Conservation (phyloP, 2,888 invertebrate species). For the Glyphotaelius pellucidus region DNA sequence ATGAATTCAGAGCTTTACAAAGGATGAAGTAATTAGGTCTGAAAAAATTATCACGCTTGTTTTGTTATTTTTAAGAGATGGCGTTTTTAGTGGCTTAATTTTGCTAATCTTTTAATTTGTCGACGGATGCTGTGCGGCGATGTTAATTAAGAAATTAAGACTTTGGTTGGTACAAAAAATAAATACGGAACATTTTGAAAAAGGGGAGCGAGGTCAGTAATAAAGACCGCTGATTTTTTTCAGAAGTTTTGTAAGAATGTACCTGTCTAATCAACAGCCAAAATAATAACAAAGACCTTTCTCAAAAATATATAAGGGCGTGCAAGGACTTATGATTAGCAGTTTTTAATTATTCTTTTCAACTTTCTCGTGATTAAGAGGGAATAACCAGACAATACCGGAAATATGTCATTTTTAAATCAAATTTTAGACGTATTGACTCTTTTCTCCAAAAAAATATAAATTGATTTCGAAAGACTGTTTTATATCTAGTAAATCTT, state of each 20-base stretch:
- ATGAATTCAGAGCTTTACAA: neutral
- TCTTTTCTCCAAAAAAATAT: too few species aligned
- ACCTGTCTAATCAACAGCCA: neutral
- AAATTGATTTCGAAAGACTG: too few species aligned
- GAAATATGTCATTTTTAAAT: too few species aligned
- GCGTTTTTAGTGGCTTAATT: neutral
- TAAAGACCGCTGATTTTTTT: neutral
- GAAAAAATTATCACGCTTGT: neutral
- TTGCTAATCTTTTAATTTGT: conserved; percentile 22
- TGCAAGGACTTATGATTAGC: too few species aligned
- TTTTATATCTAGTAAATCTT: too few species aligned
- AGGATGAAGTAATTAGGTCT: neutral
- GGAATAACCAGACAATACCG: too few species aligned
- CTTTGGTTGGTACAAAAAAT: neutral
- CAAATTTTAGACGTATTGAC: too few species aligned
- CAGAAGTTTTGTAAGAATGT: neutral
- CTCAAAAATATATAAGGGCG: too few species aligned
- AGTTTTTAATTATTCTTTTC: too few species aligned
- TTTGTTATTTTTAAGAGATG: neutral
- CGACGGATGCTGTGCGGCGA: neutral
- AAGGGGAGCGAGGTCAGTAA: neutral
- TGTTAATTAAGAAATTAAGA: conserved; percentile 17
- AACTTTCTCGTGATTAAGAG: too few species aligned
- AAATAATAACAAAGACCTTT: neutral
- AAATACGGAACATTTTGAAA: neutral